Conservation (phyloP, 2,113 vertebrate species). For the Nyctibius bracteatus region DNA sequence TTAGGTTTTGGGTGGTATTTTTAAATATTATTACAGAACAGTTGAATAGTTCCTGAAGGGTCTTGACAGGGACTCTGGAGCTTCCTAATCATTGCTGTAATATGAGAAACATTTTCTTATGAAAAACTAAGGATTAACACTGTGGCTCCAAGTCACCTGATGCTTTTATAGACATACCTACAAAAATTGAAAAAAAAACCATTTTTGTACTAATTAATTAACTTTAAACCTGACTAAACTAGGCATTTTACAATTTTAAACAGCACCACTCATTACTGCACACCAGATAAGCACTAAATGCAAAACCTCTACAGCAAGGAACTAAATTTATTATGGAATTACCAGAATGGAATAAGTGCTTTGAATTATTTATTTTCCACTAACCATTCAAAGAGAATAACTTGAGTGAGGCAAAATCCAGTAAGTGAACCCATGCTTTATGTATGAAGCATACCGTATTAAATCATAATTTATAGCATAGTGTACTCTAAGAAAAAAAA, state of each 20-base stretch:
- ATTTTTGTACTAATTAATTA: not conserved
- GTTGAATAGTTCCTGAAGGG: not conserved
- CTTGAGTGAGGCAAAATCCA: not conserved
- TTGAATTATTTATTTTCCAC: slow-evolving; percentile 38
- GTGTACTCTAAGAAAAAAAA: not conserved
- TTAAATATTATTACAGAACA: not conserved
- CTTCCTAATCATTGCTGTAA: not conserved
- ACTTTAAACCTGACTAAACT: not conserved
- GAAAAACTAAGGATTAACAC: not conserved
- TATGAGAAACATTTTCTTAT: not conserved
- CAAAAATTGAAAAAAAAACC: too few relatives aligned
- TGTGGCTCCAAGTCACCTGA: not conserved
- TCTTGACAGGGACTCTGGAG: not conserved
- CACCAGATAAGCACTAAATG: not conserved
- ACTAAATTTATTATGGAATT: not conserved
- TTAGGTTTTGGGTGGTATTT: not conserved
- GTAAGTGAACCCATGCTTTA: not conserved
- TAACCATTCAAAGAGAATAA: not conserved
- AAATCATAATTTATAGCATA: not conserved
- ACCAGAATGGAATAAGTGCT: not conserved
- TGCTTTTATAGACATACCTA: not conserved
- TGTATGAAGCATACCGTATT: not conserved
- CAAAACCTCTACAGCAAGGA: not conserved
- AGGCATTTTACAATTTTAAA: not conserved
- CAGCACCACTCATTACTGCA: not conserved